Base-by-base conservation (phyloP, 2,113 vertebrate genomes). In the Isichthys henryi region DNA sequence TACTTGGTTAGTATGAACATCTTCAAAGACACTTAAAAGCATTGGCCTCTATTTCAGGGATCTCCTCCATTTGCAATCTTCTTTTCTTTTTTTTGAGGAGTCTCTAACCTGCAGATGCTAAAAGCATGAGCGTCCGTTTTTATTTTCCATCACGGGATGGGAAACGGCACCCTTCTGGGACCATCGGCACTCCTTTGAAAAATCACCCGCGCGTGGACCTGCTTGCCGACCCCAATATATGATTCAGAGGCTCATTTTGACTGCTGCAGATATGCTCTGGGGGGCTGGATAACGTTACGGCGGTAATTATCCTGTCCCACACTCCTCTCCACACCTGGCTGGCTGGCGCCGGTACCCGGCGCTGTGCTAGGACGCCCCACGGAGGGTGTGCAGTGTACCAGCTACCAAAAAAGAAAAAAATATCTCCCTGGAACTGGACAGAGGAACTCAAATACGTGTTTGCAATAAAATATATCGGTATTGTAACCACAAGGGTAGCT, bases 291-390 rank as follows among this genome's bases (percentile, higher is more conserved):
- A 87, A 87, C 31, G 56, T 87, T 50, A 43, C 45, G 3, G 58
- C 8, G 58, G 56, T 62, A 90, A 90, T 90, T 87, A 90, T 46
- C 83, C 31, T 21, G 13, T 82, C 31, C 27, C 88, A 74, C 88
- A 49, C 49, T 50, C 58, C 74, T 50, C 53, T 70, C 82, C 52
- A 39, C 89, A 74, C 84, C 89, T 90, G 89, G 45, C 84, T n/a
- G 17, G 31, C 62, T 70, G 62, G 62, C n/a, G 1, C 62, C 2
- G 21, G 21, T 23, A 10, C 21, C 43, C 49, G 43, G 46, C 43
- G 1, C 11, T 85, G 9, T 0, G 46, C 74, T 80, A 43, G 31
- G 74, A 8, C 35, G 74, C 74, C 45, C n/a, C 46, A 31, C 46
- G 15, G 62, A 49, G 46, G 45, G 43, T 1, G 13, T 46, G n/a